A percentile compares a stretch with the other conserved stretches of the same genome.
phyloP scores from a whole-genome alignment of 2,888 invertebrate genomes.

The Cosmia pyralina region DNA sequence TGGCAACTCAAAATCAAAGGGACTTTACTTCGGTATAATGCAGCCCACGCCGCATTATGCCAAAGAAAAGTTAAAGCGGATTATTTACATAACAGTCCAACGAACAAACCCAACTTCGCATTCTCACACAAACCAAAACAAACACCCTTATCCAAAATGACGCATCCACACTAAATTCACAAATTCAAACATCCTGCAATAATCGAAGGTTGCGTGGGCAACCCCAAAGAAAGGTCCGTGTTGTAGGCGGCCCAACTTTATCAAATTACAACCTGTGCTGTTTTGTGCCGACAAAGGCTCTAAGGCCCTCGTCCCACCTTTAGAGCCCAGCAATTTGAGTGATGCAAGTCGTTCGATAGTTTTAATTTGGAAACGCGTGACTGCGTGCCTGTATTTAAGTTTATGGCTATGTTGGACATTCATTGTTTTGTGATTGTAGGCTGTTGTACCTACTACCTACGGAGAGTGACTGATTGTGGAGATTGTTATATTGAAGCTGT shows the following conservation, averaged over 20 bases:
- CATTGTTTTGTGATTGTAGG: conserved; percentile 43
- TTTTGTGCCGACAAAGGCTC: conserved; percentile 88
- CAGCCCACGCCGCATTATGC: too few species aligned
- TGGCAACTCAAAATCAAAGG: too few species aligned
- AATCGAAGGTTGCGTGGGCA: conserved; percentile 86
- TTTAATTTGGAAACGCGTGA: conserved; percentile 70
- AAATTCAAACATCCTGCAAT: conserved; percentile 68
- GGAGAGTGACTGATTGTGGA: conserved; percentile 3
- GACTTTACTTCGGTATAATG: too few species aligned
- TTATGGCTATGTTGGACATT: conserved; percentile 48
- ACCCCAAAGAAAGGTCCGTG: conserved; percentile 85
- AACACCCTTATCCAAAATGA: conserved; percentile 36
- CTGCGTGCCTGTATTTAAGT: conserved; percentile 54
- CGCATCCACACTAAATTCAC: conserved; percentile 68
- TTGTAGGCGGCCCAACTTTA: conserved; percentile 89
- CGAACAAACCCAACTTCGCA: neutral
- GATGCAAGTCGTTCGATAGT: conserved; percentile 63
- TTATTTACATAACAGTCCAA: conserved; percentile 4
- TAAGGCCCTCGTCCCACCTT: conserved; percentile 78
- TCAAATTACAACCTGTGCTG: conserved; percentile 90
- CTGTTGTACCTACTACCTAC: conserved; percentile 38
- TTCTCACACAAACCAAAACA: conserved; percentile 37
- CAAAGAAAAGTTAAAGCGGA: neutral
- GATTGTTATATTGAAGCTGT: neutral
- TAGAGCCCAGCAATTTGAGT: conserved; percentile 68